These are phyloP conservation scores for Pandemis cinnamomeana DNA, from an alignment of 2,888 invertebrate species.

Conservation along the genomic window DNA sequence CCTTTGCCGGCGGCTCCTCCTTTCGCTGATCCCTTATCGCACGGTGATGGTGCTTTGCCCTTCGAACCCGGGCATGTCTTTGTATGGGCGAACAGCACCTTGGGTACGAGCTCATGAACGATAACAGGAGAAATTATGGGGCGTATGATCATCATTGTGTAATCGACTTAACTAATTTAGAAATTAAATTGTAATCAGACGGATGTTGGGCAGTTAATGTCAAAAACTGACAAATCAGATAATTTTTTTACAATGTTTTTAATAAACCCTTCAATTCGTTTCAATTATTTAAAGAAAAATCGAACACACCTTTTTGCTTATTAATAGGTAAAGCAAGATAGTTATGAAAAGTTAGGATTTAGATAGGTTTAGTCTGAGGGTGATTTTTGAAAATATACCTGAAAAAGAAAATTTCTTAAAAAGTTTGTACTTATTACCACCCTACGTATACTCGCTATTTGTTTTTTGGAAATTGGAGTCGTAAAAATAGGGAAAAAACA, in stretches of 20 bases:
- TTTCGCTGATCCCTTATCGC: background rate
- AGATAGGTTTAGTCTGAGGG: too few species aligned
- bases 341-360: background rate
- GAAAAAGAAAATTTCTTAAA: too few species aligned
- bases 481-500: too few species aligned
- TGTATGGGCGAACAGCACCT: slow-evolving; percentile 15
- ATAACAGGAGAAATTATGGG: background rate
- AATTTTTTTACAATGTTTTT: background rate
- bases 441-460: too few species aligned
- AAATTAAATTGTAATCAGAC: background rate
- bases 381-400: too few species aligned
- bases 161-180: slow-evolving; percentile 8
- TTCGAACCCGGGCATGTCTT: slow-evolving; percentile 17
- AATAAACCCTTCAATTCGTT: background rate
- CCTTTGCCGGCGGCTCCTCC: slow-evolving; percentile 6
- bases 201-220: background rate
- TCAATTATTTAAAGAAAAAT: background rate
- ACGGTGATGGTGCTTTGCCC: background rate
- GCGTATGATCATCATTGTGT: slow-evolving; percentile 22
- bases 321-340: background rate
- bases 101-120: slow-evolving; percentile 1
- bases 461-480: too few species aligned
- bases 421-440: too few species aligned
- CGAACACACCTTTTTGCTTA: slow-evolving; percentile 7
- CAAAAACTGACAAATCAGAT: background rate